Percentiles rank a stretch among this genome's conserved stretches.
These are phyloP conservation scores for Sebastes nivosus DNA, from an alignment of 2,797 vertebrate species.

Conservation along the genomic window DNA sequence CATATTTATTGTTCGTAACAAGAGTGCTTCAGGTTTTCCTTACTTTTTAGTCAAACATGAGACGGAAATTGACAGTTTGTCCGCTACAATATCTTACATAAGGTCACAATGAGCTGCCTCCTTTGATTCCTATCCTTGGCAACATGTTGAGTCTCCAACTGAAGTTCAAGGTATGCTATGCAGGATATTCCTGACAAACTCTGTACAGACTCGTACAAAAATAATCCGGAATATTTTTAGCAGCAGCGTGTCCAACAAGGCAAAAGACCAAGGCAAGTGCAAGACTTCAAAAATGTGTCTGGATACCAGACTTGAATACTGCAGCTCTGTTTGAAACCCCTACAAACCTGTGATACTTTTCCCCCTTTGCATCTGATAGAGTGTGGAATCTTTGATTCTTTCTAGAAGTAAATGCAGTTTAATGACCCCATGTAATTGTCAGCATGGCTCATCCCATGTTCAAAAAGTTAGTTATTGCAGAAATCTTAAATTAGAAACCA, in stretches of 20 bases:
- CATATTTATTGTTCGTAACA: neutral
- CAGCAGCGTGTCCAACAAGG: neutral
- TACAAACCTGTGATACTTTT: neutral
- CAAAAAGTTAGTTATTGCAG: neutral
- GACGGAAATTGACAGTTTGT: no score
- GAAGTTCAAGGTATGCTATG: no score
- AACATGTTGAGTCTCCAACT: neutral
- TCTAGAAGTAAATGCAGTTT: neutral
- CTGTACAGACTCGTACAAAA: no score
- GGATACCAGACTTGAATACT: fast-evolving
- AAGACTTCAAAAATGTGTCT: no score
- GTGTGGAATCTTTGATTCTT: neutral
- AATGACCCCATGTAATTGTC: neutral
- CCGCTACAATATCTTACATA: neutral
- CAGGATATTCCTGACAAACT: no score
- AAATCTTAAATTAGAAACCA: neutral
- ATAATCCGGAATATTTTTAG: no score
- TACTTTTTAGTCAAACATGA: neutral
- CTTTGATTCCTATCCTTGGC: neutral
- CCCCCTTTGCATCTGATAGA: no score
- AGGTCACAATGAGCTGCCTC: neutral
- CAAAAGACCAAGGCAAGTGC: no score
- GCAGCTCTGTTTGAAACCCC: neutral
- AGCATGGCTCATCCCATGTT: neutral
- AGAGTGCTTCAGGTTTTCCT: neutral